Percentiles rank a stretch among this genome's conserved stretches.
Evolutionary conservation across 2,797 vertebrate species (phyloP).

Genomic region (Sphenodon punctatus): DNA sequence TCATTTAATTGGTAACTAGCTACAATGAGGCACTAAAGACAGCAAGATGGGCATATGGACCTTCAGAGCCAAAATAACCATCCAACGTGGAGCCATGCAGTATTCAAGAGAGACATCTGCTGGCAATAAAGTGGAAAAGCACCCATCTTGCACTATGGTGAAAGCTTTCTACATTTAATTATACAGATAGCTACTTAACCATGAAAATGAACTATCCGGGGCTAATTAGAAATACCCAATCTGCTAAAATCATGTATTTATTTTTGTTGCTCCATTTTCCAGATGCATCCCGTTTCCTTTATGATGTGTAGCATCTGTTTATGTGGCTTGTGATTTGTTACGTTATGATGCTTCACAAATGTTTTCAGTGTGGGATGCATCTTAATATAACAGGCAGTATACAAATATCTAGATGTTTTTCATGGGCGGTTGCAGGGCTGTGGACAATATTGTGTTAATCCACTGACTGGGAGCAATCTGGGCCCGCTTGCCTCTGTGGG

Average conservation of each 20-base stretch:
- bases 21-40: background rate
- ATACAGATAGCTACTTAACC: background rate
- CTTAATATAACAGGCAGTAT: background rate
- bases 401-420: too few relatives aligned
- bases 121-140: conserved; percentile 4
- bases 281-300: conserved; percentile 10
- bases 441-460: too few relatives aligned
- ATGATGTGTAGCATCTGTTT: conserved; percentile 15
- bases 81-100: fast-evolving
- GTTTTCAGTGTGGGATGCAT: background rate
- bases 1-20: background rate
- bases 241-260: conserved; percentile 13
- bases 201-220: conserved; percentile 13
- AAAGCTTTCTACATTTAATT: background rate
- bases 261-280: conserved; percentile 14
- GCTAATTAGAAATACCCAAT: conserved; percentile 32
- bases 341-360: background rate
- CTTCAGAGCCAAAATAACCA: background rate
- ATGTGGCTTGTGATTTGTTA: background rate
- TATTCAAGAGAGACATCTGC: conserved; percentile 61
- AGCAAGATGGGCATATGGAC: fast-evolving
- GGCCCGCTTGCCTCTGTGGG: too few relatives aligned
- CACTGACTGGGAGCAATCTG: too few relatives aligned
- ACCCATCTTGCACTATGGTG: fast-evolving
- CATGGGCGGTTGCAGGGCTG: too few relatives aligned